Evolutionary conservation across 92 coral and sea anemone species (phyloP).

Genomic region (Pocillopora grandis): DNA sequence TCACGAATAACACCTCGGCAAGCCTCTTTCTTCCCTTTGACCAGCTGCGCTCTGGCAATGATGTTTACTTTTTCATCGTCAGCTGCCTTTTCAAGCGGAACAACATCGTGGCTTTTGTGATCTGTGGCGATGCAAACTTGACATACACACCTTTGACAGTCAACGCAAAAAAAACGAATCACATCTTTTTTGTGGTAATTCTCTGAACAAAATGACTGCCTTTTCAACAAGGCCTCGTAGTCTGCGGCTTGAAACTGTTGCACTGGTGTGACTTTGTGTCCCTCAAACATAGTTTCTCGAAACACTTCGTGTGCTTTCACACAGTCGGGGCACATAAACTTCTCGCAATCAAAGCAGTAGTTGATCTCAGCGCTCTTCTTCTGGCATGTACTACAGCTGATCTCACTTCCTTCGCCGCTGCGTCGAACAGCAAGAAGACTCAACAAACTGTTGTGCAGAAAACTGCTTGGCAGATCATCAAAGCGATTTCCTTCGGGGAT

Average conservation of each 20-base stretch:
- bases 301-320: conserved; percentile 38
- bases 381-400: conserved; percentile 24
- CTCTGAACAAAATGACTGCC: conserved; percentile 28
- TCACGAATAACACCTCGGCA: conserved; percentile 11
- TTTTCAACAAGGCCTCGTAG: conserved; percentile 28
- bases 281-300: conserved; percentile 16
- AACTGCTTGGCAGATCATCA: too few relatives aligned
- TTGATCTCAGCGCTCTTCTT: conserved; percentile 28
- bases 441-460: too few relatives aligned
- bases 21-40: not conserved
- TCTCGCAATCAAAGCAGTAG: conserved; percentile 49
- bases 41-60: conserved; percentile 1
- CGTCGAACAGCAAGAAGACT: too few relatives aligned
- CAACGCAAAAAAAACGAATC: conserved; percentile 12
- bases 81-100: conserved; percentile 22
- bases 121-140: not conserved
- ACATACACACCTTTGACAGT: conserved; percentile 11
- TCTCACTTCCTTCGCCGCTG: not conserved
- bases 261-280: conserved; percentile 27
- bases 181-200: conserved; percentile 22
- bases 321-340: conserved; percentile 43
- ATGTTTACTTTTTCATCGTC: conserved; percentile 7
- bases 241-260: conserved; percentile 20
- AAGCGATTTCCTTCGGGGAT: too few relatives aligned
- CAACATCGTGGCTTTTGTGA: conserved; percentile 16